Base-by-base conservation (phyloP, 2,797 vertebrate species). In the Melanotaenia pygmaea region DNA sequence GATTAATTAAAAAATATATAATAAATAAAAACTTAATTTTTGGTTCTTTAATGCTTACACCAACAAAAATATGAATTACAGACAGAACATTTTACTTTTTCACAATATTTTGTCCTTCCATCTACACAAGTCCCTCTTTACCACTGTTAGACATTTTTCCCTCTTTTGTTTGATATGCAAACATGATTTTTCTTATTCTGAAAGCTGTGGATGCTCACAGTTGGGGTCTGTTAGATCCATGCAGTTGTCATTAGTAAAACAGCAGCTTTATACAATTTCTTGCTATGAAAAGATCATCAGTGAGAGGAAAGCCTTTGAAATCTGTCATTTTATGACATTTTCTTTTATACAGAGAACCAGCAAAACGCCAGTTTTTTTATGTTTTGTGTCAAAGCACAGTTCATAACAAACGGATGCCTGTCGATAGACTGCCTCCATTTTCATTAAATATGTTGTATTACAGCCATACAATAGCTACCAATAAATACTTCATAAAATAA, bases 401-500 rank as follows among this genome's bases (percentile, higher is more conserved):
- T 82, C 34, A 75, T 81, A 67, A 77, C 67, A 78, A 79, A 85
- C 50, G 61, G 50, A 76, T 67, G 61, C 38, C 73, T 89, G 80
- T 80, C 68, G 64, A 77, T 77, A 59, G 68, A 83, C 74, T 76
- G 71, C 80, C 64, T 63, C 62, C 64, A 26, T 26, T 72, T 64
- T 81, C 74, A 79, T 86, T 85, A 79, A 85, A 74, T 78, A 76
- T 85, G 73, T 59, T 67, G 65, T 87, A 87, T 78, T 67, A 62
- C 47, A 12, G 51, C 68, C 70, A 72, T 81, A 87, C 83, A 88
- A 86, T 76, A 82, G 74, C 77, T 69, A 62, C 70, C 57, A 63
- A 79, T 89, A 81, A 89, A 85, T 81, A 86, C 79, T 84, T 86
- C 73, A 86, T 87, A 88, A 85, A 90, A 85, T 76, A 86, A 91